These are phyloP conservation scores for Drosophila algonquin DNA, from an alignment of 2,888 invertebrate genomes.

Conservation along the genomic window DNA sequence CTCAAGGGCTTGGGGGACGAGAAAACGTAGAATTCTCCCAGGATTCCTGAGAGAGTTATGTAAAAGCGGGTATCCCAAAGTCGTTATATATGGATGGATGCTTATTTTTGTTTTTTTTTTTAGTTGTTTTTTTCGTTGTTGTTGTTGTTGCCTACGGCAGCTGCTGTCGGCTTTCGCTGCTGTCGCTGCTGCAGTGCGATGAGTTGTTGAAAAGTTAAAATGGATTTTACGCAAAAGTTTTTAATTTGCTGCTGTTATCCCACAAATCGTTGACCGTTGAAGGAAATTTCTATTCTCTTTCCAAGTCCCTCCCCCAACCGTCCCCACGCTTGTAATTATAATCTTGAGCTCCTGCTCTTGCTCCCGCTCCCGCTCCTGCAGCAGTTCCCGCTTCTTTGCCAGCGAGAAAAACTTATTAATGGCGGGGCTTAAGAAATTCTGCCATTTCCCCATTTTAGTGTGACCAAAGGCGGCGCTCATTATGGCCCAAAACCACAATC, in stretches of 20 bases:
- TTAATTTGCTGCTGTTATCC: constrained; percentile 61
- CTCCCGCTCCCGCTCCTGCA: not conserved
- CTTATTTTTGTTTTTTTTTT: constrained; percentile 1
- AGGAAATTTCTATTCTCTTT: constrained; percentile 23
- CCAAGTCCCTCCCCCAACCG: too few relatives aligned
- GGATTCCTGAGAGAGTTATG: too few relatives aligned
- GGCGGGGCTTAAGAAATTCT: not conserved
- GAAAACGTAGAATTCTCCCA: too few relatives aligned
- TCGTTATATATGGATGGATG: not conserved
- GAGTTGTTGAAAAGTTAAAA: constrained; percentile 78
- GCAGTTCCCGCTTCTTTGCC: not conserved
- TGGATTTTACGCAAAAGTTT: constrained; percentile 74
- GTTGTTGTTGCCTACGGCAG: constrained; percentile 30
- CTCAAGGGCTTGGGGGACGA: too few relatives aligned
- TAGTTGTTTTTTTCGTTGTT: constrained; percentile 4
- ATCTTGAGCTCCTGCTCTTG: constrained; percentile 5
- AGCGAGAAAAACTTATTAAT: constrained; percentile 13
- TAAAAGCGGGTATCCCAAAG: not conserved
- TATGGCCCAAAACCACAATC: not conserved
- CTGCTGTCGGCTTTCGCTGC: constrained; percentile 43
- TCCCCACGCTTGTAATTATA: constrained; percentile 25
- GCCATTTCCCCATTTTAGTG: not conserved
- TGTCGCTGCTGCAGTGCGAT: constrained; percentile 57
- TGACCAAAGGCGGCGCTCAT: not conserved
- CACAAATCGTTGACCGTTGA: constrained; percentile 36